phyloP scores from a whole-genome alignment of 2,888 invertebrate species.

The Apantesis nais region DNA sequence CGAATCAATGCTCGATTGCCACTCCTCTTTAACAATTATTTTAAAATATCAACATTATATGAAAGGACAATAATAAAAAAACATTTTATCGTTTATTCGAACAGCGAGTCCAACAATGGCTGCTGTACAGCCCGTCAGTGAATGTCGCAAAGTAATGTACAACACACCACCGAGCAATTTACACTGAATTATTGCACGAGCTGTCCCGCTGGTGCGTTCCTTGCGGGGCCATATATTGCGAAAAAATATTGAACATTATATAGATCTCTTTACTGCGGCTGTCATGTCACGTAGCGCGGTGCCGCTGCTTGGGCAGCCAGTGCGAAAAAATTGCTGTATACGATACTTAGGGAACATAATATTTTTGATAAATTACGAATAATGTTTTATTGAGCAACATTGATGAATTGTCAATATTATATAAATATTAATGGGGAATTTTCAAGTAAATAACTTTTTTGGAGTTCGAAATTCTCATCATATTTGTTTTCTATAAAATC shows the following conservation, averaged over 20 bases:
- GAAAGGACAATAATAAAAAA: conserved; percentile 21
- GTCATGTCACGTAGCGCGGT: conserved; percentile 15
- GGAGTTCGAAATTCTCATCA: too few relatives aligned
- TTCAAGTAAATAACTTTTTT: too few relatives aligned
- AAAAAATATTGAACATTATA: conserved; percentile 42
- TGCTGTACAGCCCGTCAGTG: conserved; percentile 47
- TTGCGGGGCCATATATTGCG: conserved; percentile 47
- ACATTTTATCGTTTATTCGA: conserved; percentile 39
- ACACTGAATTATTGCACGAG: conserved; percentile 66
- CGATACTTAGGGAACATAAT: not conserved
- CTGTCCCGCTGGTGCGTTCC: conserved; percentile 51
- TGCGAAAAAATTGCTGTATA: not conserved
- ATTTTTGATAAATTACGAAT: not conserved
- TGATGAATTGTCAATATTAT: not conserved
- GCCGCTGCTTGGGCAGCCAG: not conserved
- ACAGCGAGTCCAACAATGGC: conserved; percentile 46
- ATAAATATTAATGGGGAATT: too few relatives aligned
- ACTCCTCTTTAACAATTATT: not conserved
- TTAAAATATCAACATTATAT: conserved; percentile 5
- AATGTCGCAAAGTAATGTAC: conserved; percentile 58
- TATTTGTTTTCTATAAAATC: too few relatives aligned
- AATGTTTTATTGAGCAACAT: not conserved
- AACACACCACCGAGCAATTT: conserved; percentile 60
- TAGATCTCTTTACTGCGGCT: conserved; percentile 37
- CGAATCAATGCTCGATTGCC: not conserved